A percentile compares a stretch with the other conserved stretches of the same genome.
phyloP scores from a whole-genome alignment of 1,140 invertebrate genomes.

The Daktulosphaira vitifoliae region DNA sequence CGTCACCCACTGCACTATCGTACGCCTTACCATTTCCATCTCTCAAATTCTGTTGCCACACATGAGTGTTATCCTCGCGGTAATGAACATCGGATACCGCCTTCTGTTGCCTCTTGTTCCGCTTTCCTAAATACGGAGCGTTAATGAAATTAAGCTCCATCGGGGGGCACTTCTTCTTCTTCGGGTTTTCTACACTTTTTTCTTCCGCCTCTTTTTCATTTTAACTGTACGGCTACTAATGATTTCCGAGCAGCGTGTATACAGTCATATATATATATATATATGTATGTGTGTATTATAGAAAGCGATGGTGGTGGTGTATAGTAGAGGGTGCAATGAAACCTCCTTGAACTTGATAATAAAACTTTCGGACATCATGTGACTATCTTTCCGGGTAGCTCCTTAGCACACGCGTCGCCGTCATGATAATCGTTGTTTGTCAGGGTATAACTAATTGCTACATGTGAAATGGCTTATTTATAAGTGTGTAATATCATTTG shows the following conservation, averaged over 20 bases:
- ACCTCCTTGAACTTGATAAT: slow-evolving; percentile 2
- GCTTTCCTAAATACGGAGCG: slow-evolving; percentile 1
- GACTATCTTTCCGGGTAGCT: neutral
- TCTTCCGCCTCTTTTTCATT: slow-evolving; percentile 28
- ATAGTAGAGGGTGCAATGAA: neutral
- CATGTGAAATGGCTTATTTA: no score
- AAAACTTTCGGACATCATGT: slow-evolving; percentile 28
- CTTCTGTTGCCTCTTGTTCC: neutral
- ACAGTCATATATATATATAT: neutral
- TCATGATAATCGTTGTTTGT: no score
- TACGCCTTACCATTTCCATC: no score
- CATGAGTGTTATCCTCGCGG: slow-evolving; percentile 19
- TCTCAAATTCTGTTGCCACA: neutral
- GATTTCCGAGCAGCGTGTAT: slow-evolving; percentile 17
- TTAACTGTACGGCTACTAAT: slow-evolving; percentile 11
- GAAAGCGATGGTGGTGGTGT: no score
- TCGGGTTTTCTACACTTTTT: neutral
- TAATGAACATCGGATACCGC: slow-evolving; percentile 19
- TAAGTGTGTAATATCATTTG: no score
- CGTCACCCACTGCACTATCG: neutral
- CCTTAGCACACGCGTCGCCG: neutral
- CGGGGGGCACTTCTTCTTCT: slow-evolving; percentile 16
- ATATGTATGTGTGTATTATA: no score
- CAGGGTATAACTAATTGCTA: no score
- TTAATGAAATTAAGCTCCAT: slow-evolving; percentile 29